phyloP scores from a whole-genome alignment of 2,113 vertebrate genomes.

The Pedionomus torquatus region DNA sequence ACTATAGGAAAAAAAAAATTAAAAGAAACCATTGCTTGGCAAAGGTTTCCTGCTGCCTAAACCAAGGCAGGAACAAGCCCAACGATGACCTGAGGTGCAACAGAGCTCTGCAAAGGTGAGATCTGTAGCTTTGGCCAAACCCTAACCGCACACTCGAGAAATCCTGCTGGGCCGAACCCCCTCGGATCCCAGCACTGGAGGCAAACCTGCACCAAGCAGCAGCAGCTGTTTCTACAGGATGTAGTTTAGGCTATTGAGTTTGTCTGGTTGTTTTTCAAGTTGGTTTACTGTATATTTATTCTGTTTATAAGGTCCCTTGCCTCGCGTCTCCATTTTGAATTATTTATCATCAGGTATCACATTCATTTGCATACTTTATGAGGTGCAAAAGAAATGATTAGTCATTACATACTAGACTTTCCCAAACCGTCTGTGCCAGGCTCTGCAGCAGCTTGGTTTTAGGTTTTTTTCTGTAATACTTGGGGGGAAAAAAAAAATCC shows the following conservation, averaged over 20 bases:
- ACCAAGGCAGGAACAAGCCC: not conserved
- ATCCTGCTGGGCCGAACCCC: not conserved
- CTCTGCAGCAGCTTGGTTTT: not conserved
- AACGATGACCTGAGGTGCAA: not conserved
- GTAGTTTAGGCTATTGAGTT: not conserved
- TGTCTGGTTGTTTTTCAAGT: not conserved
- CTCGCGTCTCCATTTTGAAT: conserved; percentile 18
- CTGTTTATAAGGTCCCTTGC: not conserved
- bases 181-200: not conserved
- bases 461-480: not conserved
- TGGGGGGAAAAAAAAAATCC: not conserved
- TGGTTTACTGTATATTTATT: not conserved
- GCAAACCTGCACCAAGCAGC: not conserved
- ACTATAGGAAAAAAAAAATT: not conserved
- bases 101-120: not conserved
- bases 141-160: not conserved
- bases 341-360: conserved; percentile 53
- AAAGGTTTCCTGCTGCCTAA: not conserved
- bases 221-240: not conserved
- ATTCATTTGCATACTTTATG: conserved; percentile 59
- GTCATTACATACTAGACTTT: not conserved
- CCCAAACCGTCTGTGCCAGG: conserved; percentile 6
- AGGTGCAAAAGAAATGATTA: conserved; percentile 46
- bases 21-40: not conserved
- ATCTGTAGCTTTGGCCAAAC: not conserved